Evolutionary conservation across 2,113 vertebrate species (phyloP).

Genomic region (Aptenodytes patagonicus): DNA sequence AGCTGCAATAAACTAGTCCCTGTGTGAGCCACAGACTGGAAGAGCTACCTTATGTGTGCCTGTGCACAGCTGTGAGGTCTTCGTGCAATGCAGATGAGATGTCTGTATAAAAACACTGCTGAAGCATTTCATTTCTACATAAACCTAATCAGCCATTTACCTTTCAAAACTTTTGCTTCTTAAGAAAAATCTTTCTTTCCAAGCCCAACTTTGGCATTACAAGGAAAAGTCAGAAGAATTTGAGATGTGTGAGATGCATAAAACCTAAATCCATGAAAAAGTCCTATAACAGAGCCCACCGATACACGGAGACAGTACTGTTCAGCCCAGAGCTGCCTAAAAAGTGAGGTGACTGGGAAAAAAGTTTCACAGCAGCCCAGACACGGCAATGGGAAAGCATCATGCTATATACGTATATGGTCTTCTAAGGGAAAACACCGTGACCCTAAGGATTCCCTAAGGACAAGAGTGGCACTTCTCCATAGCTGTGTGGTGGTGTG

Average conservation of each 20-base stretch:
- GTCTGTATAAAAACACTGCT: background rate
- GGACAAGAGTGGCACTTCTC: background rate
- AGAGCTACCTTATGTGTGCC: background rate
- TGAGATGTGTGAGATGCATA: background rate
- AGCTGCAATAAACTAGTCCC: background rate
- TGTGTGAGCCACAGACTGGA: background rate
- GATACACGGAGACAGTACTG: background rate
- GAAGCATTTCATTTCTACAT: background rate
- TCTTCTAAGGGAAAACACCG: background rate
- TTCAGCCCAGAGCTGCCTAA: background rate
- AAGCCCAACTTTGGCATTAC: background rate
- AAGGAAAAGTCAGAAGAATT: background rate
- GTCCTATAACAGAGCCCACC: background rate
- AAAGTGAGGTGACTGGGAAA: background rate
- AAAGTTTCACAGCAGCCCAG: background rate
- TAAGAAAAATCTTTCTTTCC: background rate
- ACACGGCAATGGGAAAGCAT: background rate
- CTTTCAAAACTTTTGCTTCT: background rate
- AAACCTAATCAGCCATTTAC: background rate
- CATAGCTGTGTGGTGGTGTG: background rate
- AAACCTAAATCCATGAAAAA: background rate
- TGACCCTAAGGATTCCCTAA: background rate
- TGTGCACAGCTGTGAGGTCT: background rate
- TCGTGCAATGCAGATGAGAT: background rate
- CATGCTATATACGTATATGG: too few relatives aligned